A percentile compares a stretch with the other conserved stretches of the same genome.
phyloP scores from a whole-genome alignment of 2,888 invertebrate species.

The Leucoptera coffeella region DNA sequence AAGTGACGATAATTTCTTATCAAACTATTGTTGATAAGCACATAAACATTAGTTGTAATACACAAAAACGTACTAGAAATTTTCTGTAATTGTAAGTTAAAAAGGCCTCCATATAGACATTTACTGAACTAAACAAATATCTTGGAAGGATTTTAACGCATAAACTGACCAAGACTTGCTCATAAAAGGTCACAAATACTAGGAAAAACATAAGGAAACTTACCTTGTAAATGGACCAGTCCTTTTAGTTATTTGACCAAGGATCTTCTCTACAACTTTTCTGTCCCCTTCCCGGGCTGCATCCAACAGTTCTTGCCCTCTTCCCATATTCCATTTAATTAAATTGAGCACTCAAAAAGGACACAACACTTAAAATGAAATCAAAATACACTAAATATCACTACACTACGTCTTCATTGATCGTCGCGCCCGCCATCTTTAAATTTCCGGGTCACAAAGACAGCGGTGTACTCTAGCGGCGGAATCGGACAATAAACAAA shows the following conservation, averaged over 20 bases:
- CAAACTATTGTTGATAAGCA: constrained; percentile 15
- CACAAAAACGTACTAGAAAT: too few relatives aligned
- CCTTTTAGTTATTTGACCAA: constrained; percentile 83
- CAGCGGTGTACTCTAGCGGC: constrained; percentile 46
- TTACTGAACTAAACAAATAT: too few relatives aligned
- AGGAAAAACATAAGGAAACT: too few relatives aligned
- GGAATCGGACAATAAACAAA: too few relatives aligned
- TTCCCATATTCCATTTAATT: constrained; percentile 72
- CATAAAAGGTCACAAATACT: too few relatives aligned
- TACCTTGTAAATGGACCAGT: constrained; percentile 92
- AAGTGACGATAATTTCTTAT: too few relatives aligned
- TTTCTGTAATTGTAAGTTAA: too few relatives aligned
- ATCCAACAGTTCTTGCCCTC: constrained; percentile 93
- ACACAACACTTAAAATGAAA: constrained; percentile 37
- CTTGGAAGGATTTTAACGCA: too few relatives aligned
- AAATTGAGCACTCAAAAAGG: constrained; percentile 40
- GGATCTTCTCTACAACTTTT: constrained; percentile 82
- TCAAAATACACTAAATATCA: constrained; percentile 45
- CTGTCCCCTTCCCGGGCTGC: constrained; percentile 91
- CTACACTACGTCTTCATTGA: constrained; percentile 66
- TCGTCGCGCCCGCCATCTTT: constrained; percentile 71
- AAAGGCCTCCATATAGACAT: too few relatives aligned
- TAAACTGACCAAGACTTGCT: too few relatives aligned
- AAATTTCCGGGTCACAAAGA: too few relatives aligned
- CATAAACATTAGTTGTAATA: not conserved